A percentile compares a stretch with the other conserved stretches of the same genome.
Evolutionary conservation across 2,888 invertebrate species (phyloP).

Genomic region (Steinernema scapterisci): DNA sequence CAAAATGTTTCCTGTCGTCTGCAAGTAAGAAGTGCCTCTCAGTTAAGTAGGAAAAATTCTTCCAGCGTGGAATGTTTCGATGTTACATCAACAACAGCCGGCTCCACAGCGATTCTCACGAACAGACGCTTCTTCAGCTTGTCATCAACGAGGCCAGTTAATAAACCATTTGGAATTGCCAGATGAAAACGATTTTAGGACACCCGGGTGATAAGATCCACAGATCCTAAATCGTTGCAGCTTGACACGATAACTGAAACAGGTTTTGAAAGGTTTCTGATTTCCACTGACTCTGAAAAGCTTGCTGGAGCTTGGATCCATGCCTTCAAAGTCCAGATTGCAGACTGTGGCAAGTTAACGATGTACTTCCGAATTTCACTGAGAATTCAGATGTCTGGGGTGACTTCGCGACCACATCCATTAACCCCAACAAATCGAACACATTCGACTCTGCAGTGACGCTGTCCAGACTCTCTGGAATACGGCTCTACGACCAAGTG

Average conservation of each 20-base stretch:
- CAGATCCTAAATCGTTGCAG: not conserved
- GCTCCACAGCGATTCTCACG: conserved; percentile 13
- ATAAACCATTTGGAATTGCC: too few relatives aligned
- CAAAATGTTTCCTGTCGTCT: conserved; percentile 14
- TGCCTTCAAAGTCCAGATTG: not conserved
- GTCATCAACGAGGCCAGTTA: not conserved
- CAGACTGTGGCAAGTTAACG: not conserved
- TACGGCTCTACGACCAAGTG: not conserved
- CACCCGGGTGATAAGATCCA: not conserved
- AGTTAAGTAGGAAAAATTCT: not conserved
- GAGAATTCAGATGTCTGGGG: not conserved
- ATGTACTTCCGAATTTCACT: not conserved
- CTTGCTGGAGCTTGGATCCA: not conserved
- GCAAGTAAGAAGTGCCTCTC: not conserved
- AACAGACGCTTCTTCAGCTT: conserved; percentile 16
- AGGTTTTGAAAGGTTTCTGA: not conserved
- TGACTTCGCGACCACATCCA: not conserved
- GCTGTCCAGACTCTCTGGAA: not conserved
- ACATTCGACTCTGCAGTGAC: conserved; percentile 5
- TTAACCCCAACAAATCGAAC: not conserved
- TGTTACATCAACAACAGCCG: conserved; percentile 17
- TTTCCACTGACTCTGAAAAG: not conserved
- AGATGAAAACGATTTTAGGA: not conserved
- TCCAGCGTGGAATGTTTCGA: conserved; percentile 3
- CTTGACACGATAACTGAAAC: conserved; percentile 1